Evolutionary conservation across 1,140 invertebrate species (phyloP).

Genomic region (Spodoptera frugiperda): DNA sequence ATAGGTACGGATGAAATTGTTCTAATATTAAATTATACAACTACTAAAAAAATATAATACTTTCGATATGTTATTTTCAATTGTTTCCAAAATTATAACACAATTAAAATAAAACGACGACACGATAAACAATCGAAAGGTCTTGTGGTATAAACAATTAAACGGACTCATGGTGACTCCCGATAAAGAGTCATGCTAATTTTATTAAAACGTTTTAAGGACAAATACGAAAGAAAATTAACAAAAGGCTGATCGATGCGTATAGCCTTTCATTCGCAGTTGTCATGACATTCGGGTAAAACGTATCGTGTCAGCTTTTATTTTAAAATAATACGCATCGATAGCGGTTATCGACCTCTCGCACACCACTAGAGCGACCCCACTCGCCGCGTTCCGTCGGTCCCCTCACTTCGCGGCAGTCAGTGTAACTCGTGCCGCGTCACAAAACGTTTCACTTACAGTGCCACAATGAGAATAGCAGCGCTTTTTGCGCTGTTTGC

Average conservation of each 20-base stretch:
- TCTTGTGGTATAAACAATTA: neutral
- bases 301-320: neutral
- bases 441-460: slow-evolving; percentile 57
- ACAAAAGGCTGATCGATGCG: slow-evolving; percentile 2
- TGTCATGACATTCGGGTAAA: neutral
- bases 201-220: slow-evolving; percentile 7
- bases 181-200: slow-evolving; percentile 39
- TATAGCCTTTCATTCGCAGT: slow-evolving; percentile 5
- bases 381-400: slow-evolving; percentile 57
- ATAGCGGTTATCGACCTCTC: slow-evolving; percentile 48
- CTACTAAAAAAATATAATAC: no score
- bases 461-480: slow-evolving; percentile 66
- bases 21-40: neutral
- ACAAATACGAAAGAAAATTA: slow-evolving; percentile 6
- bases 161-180: slow-evolving; percentile 5
- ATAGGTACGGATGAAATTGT: neutral
- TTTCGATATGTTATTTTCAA: neutral
- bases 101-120: neutral
- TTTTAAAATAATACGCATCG: slow-evolving; percentile 1
- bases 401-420: slow-evolving; percentile 60
- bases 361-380: slow-evolving; percentile 65
- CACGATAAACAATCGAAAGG: neutral
- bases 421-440: slow-evolving; percentile 68
- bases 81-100: neutral
- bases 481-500: slow-evolving; percentile 75